Evolutionary conservation across 2,113 vertebrate genomes (phyloP).

Genomic region (Pterocles gutturalis): DNA sequence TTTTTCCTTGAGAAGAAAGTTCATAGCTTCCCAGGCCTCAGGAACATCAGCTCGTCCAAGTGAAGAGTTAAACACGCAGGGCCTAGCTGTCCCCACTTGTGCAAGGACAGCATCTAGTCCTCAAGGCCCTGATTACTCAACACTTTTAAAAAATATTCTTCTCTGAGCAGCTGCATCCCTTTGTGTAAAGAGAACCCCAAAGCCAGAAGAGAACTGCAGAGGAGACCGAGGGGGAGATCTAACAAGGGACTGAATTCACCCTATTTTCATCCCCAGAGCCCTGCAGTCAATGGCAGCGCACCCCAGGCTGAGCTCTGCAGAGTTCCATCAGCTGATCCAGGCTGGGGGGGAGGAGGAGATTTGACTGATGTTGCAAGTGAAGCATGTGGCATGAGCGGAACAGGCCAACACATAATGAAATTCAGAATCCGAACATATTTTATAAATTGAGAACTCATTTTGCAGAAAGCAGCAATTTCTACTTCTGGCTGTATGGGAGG

Average conservation of each 20-base stretch:
- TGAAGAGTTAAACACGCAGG: background rate
- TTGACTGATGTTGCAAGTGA: constrained; percentile 32
- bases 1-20: background rate
- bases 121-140: constrained; percentile 33
- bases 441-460: constrained; percentile 52
- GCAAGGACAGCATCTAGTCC: background rate
- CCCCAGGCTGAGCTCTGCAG: background rate
- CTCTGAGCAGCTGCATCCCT: constrained; percentile 22
- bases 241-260: background rate
- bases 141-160: background rate
- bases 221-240: background rate
- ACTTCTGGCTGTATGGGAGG: constrained; percentile 55
- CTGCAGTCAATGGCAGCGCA: background rate
- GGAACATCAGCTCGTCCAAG: background rate
- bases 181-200: background rate
- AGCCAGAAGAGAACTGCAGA: background rate
- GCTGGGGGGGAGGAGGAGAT: background rate
- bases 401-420: constrained; percentile 60
- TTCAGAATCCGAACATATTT: constrained; percentile 58
- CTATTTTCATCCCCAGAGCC: background rate
- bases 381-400: background rate
- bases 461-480: constrained; percentile 66
- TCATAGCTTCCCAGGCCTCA: background rate
- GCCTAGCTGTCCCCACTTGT: background rate
- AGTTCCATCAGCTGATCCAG: constrained; percentile 46